phyloP scores from a whole-genome alignment of 1,140 invertebrate genomes.

The Pteromalus puparum region DNA sequence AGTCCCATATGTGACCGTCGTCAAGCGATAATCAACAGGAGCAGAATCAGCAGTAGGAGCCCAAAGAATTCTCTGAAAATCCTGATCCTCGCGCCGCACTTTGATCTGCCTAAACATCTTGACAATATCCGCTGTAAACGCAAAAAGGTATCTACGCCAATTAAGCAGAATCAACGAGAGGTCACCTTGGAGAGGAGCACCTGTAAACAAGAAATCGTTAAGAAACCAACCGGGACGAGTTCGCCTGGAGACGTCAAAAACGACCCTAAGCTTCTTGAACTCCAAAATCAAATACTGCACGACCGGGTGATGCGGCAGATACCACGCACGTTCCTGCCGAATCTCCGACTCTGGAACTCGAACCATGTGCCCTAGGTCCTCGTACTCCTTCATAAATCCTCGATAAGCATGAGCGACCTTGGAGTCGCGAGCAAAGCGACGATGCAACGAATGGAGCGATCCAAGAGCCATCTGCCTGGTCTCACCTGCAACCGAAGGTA shows the following conservation, averaged over 20 bases:
- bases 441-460: slow-evolving; percentile 48
- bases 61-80: slow-evolving; percentile 36
- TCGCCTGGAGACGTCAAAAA: slow-evolving; percentile 50
- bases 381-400: slow-evolving; percentile 59
- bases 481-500: too few relatives aligned
- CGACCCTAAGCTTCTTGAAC: slow-evolving; percentile 49
- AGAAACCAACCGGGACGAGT: neutral
- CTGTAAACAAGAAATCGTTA: slow-evolving; percentile 35
- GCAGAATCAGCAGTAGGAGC: neutral
- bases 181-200: slow-evolving; percentile 31
- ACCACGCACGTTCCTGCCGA: neutral
- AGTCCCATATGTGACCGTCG: too few relatives aligned
- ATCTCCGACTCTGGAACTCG: slow-evolving; percentile 25
- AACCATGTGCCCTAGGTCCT: slow-evolving; percentile 57
- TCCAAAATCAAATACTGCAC: neutral
- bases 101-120: slow-evolving; percentile 59
- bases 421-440: slow-evolving; percentile 45
- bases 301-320: slow-evolving; percentile 56
- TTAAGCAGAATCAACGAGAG: slow-evolving; percentile 20
- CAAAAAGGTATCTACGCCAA: slow-evolving; percentile 31
- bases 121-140: slow-evolving; percentile 46
- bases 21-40: neutral
- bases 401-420: slow-evolving; percentile 53
- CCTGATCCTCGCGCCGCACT: neutral
- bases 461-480: too few relatives aligned